Conservation (phyloP, 2,888 invertebrate genomes). For the Oxyteleia sp. region DNA sequence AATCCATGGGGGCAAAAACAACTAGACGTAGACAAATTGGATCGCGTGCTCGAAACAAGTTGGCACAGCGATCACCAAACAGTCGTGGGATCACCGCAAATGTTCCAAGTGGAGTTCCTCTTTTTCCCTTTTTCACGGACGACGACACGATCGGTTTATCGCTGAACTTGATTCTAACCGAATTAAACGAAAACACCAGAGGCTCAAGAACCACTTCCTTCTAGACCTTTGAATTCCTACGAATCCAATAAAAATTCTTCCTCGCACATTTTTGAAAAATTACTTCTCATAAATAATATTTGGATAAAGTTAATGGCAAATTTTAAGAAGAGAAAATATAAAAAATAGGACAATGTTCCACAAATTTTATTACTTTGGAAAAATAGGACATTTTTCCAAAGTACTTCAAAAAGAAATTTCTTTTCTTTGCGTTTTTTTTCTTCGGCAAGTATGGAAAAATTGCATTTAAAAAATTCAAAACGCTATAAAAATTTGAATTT, state of each 20-base stretch:
- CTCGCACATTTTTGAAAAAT: too few species aligned
- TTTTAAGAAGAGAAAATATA: too few species aligned
- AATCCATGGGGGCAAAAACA: slow-evolving; percentile 80
- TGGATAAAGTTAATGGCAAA: too few species aligned
- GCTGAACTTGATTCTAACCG: slow-evolving; percentile 86
- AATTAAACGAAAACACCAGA: slow-evolving; percentile 81
- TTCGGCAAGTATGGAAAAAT: too few species aligned
- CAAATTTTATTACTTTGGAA: too few species aligned
- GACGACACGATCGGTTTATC: slow-evolving; percentile 74
- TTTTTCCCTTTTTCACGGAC: slow-evolving; percentile 52
- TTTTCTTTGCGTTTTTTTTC: too few species aligned
- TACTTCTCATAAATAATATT: too few species aligned
- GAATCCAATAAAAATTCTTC: neutral
- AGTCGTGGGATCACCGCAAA: slow-evolving; percentile 86
- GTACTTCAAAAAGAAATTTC: too few species aligned
- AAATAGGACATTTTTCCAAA: too few species aligned
- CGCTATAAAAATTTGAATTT: too few species aligned
- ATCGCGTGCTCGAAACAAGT: slow-evolving; percentile 87
- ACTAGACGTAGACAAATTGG: slow-evolving; percentile 87
- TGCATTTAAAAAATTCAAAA: too few species aligned
- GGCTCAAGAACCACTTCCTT: slow-evolving; percentile 57
- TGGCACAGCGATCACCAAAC: slow-evolving; percentile 88
- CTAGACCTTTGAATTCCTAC: neutral
- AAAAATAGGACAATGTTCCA: too few species aligned
- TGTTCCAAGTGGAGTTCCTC: slow-evolving; percentile 78